phyloP scores from a whole-genome alignment of 2,888 invertebrate species.

The Acholoe squamosa region DNA sequence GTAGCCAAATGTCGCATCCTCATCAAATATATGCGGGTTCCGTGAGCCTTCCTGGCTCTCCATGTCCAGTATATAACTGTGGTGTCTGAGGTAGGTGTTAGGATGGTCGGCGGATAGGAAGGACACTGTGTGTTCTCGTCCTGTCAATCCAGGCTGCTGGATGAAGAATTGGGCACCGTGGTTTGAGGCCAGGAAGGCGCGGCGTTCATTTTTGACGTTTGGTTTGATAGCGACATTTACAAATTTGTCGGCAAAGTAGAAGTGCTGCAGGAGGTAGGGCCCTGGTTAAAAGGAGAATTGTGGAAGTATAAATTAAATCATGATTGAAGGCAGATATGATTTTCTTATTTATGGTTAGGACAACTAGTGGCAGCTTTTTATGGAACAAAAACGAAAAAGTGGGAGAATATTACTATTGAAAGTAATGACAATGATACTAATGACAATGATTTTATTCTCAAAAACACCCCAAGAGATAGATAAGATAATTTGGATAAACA shows the following conservation, averaged over 20 bases:
- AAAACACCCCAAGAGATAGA: too few relatives aligned
- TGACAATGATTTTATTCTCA: too few relatives aligned
- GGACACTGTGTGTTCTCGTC: background rate
- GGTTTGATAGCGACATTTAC: background rate
- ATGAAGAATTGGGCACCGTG: background rate
- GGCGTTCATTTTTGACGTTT: background rate
- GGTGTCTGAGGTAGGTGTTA: conserved; percentile 34
- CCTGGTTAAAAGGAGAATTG: background rate
- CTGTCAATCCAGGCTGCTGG: background rate
- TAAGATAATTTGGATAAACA: too few relatives aligned
- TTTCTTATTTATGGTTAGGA: too few relatives aligned
- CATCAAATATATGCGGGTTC: conserved; percentile 3
- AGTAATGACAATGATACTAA: too few relatives aligned
- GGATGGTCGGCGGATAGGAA: conserved; percentile 1
- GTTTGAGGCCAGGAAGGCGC: background rate
- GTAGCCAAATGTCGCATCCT: background rate
- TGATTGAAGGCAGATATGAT: too few relatives aligned
- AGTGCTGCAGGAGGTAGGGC: background rate
- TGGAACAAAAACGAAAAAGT: too few relatives aligned
- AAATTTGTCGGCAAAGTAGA: background rate
- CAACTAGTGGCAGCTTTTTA: too few relatives aligned
- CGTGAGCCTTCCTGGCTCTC: background rate
- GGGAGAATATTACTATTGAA: too few relatives aligned
- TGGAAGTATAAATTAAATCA: background rate
- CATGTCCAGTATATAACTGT: background rate